Base-by-base conservation (phyloP, 2,797 vertebrate species). In the Paramormyrops hopkinsi region DNA sequence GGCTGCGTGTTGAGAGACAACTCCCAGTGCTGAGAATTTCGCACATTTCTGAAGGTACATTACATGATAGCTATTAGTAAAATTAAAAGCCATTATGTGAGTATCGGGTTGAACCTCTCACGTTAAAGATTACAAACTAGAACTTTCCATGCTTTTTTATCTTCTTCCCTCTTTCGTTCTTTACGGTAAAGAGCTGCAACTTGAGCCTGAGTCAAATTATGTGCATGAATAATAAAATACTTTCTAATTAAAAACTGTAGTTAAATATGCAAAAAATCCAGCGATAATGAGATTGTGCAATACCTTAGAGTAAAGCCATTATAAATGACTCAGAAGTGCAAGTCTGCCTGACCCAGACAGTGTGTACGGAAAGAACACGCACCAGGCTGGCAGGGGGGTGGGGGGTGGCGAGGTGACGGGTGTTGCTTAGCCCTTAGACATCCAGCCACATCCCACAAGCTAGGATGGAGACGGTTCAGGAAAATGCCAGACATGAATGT, bases 221-320 rank as follows among this genome's bases (percentile, higher is more conserved):
- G 98, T 98, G 97, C 98, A 99, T 99, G 98, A 99, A 99, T 99
- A 99, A 99, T 99, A 98, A 98, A 99, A 98, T 97, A 97, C 97
- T 96, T 96, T 98, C 98, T 99, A 99, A 99, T 99, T 99, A 99
- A 99, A 99, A 99, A 98, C 95, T 96, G 96, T 97, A 96, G 98
- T 99, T 99, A 99, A 99, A 98, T 99, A 99, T 99, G 98, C 98
- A 99, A 98, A 99, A 96, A 89, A 65, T 97, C 95, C 97, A 98
- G 99, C 98, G 98, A 97, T 99, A 99, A 99, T 98, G 97, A 98
- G 98, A 97, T 97, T 97, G 97, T 93, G 97, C 97, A 98, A 98
- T 99, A 96, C 98, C 98, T 97, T 94, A 88, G 98, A 99, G 98
- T 97, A 97, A 96, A 98, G 96, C 95, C 93, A 96, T 97, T 97